Evolutionary conservation across 2,113 vertebrate genomes (phyloP), one percentile per base, ranked within the genome.

Genomic region (Microtus oregoni): DNA sequence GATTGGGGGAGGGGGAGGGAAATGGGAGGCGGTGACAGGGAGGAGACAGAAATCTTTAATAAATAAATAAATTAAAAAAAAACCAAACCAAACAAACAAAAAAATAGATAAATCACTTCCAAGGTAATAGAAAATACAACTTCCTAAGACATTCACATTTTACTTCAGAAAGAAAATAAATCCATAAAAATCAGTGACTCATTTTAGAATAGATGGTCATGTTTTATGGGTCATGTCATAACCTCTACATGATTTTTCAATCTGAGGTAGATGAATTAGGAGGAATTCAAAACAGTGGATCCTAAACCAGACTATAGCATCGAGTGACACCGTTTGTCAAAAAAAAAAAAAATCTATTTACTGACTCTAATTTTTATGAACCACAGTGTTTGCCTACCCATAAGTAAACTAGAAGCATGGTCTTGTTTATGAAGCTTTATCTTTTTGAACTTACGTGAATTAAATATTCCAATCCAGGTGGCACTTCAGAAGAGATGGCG

Each of bases 391-490:
- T 75, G 32, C 13, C 72, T 81, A 28, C 13, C 5, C n/a, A 68
- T 50, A 73, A 86, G 15, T 58, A 86, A 88, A 86, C 9, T 73
- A 5, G n/a, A 79, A 76, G 2, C 8, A 68, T 9, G 41, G 41
- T 63, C 47, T 38, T 86, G 6, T 38, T 91, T 35, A 47, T 35
- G 63, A 75, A 3, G 1, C 78, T 90, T 75, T 65, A 50, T 38
- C 1, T 12, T 50, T 76, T 76, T 95, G 47, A 87, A 82, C 90
- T 92, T 98, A 99, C 98, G 97, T 98, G 98, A 65, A 87, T 97
- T 95, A 99, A 98, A 72, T 98, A 98, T 94, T 98, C 98, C 82
- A 99, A 72, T 75, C 98, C 98, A 67, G 98, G 98, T 70, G 98
- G 82, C 98, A 98, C 88, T 92, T 96, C 22, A 90, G 76, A 96